A percentile compares a stretch with the other conserved stretches of the same genome.
Evolutionary conservation across 2,113 vertebrate species (phyloP).

Genomic region (Stigmatopora argus): DNA sequence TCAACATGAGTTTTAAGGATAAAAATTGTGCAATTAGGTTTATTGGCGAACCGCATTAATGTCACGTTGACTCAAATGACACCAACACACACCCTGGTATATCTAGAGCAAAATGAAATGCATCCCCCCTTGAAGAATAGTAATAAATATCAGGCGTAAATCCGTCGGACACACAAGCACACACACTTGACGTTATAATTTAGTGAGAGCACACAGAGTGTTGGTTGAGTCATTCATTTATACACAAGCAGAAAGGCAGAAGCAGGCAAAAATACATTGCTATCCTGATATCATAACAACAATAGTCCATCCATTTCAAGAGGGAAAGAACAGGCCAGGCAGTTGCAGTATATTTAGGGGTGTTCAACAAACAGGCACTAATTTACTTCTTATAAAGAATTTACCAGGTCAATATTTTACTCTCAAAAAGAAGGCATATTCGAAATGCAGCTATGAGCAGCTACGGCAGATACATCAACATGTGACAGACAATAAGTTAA

Average conservation of each 20-base stretch:
- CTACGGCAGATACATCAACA: constrained; percentile 48
- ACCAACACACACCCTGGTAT: too few relatives aligned
- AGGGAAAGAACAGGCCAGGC: constrained; percentile 56
- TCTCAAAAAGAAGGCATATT: constrained; percentile 33
- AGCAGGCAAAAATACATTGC: constrained; percentile 29
- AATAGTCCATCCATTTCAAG: constrained; percentile 58
- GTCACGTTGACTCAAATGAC: too few relatives aligned
- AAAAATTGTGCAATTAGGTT: too few relatives aligned
- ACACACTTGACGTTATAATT: background rate
- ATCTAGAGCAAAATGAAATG: too few relatives aligned
- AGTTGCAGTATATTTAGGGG: constrained; percentile 37
- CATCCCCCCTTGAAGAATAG: too few relatives aligned
- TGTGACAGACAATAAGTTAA: constrained; percentile 37
- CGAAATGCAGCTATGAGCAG: constrained; percentile 34
- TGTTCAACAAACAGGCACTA: constrained; percentile 57
- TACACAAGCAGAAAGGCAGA: constrained; percentile 26
- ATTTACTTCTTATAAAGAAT: constrained; percentile 34
- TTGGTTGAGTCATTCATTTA: constrained; percentile 30
- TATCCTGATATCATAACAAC: constrained; percentile 46
- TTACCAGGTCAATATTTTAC: background rate
- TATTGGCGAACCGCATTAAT: too few relatives aligned
- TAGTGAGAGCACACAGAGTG: constrained; percentile 24
- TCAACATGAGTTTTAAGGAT: too few relatives aligned
- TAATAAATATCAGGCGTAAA: too few relatives aligned
- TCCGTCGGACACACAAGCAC: too few relatives aligned